Conservation (phyloP, 2,113 vertebrate genomes). For the Sinocyclocheilus maitianheensis region DNA sequence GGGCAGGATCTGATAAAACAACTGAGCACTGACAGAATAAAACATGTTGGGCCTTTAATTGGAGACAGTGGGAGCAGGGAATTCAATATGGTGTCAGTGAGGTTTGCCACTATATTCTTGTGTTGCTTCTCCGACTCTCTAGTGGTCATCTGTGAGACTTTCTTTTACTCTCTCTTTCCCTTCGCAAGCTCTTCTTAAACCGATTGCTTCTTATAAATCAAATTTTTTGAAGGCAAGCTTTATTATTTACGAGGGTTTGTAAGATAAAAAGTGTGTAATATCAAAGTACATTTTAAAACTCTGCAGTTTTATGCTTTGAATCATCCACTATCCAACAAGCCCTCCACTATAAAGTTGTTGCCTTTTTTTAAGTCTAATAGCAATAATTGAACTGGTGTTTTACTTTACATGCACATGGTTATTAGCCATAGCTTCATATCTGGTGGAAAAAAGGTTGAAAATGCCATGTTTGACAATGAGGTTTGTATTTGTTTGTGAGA, state of each 20-base stretch:
- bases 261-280: background rate
- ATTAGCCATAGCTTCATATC: background rate
- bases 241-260: background rate
- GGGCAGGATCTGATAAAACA: constrained; percentile 60
- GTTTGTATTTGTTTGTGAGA: constrained; percentile 50
- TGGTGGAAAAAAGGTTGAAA: background rate
- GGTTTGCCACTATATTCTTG: constrained; percentile 45
- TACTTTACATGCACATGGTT: background rate
- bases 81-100: constrained; percentile 65
- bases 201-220: background rate
- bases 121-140: constrained; percentile 7
- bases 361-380: background rate
- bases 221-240: background rate
- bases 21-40: constrained; percentile 67
- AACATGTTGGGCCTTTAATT: constrained; percentile 75
- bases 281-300: background rate
- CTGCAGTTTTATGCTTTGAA: background rate
- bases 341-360: background rate
- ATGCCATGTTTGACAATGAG: constrained; percentile 13
- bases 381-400: background rate
- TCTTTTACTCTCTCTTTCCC: background rate
- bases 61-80: constrained; percentile 71
- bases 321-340: background rate
- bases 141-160: constrained; percentile 18
- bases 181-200: background rate